Percentiles rank a stretch among this genome's conserved stretches.
Conservation (phyloP, 37 sponge, comb jelly and placozoan species). For the Diacarnus erythraeanus region DNA sequence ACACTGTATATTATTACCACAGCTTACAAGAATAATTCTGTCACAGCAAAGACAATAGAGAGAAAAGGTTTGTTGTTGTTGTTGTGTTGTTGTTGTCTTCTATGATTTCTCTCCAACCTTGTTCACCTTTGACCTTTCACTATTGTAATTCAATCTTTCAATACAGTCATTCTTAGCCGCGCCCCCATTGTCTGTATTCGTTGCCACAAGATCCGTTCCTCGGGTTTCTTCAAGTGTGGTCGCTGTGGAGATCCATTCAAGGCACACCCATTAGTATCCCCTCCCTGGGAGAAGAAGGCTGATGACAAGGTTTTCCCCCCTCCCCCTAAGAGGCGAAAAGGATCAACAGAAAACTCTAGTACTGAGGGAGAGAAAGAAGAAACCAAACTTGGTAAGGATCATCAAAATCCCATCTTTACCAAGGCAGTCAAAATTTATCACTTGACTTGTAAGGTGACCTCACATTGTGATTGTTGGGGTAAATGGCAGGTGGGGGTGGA, state of each 20-base stretch:
- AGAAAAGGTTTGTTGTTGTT: neutral
- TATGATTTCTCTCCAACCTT: neutral
- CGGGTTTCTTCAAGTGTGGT: conserved; percentile 64
- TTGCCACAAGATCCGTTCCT: conserved; percentile 37
- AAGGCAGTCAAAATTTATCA: no score
- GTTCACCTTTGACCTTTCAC: no score
- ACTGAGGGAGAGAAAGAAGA: neutral
- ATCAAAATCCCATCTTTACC: no score
- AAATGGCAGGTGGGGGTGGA: no score
- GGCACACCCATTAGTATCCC: conserved; percentile 26
- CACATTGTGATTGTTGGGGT: no score
- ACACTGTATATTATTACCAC: no score
- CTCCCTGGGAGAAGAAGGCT: neutral
- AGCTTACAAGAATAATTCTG: neutral
- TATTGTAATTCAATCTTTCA: no score
- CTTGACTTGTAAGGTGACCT: no score
- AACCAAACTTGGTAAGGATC: neutral
- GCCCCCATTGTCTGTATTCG: conserved; percentile 60
- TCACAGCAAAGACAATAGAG: neutral
- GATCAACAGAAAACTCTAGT: neutral
- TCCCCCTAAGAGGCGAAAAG: conserved; percentile 7
- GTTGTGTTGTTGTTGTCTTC: neutral
- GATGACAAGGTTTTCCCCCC: neutral
- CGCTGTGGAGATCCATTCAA: conserved; percentile 69
- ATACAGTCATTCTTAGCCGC: conserved; percentile 22